Conservation (phyloP, 2,113 vertebrate genomes). For the Burhinus bistriatus region DNA sequence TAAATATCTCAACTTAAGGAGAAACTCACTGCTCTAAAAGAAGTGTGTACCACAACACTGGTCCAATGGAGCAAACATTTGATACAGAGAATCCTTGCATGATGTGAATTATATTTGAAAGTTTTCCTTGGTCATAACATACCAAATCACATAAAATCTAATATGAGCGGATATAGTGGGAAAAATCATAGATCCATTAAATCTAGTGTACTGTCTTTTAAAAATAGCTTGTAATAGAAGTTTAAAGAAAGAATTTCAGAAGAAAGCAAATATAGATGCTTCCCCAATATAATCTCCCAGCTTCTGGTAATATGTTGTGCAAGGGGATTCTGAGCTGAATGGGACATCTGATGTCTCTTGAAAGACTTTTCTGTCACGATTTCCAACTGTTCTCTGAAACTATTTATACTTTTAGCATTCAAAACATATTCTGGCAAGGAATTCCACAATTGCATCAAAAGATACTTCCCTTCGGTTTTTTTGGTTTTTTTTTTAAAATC, state of each 20-base stretch:
- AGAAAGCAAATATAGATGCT: not conserved
- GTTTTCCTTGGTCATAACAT: not conserved
- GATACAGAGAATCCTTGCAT: not conserved
- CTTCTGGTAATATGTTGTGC: not conserved
- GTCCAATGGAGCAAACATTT: not conserved
- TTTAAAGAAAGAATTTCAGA: not conserved
- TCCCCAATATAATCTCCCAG: not conserved
- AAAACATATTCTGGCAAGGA: not conserved
- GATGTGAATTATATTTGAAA: not conserved
- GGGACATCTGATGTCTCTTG: not conserved
- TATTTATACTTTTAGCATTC: not conserved
- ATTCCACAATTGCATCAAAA: not conserved
- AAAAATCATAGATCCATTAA: not conserved
- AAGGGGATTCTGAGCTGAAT: not conserved
- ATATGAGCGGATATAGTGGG: not conserved
- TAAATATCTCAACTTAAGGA: not conserved
- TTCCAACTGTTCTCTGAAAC: not conserved
- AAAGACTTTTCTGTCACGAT: not conserved
- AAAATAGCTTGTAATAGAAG: not conserved
- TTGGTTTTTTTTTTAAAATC: not conserved
- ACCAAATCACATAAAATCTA: not conserved
- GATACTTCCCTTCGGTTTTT: not conserved
- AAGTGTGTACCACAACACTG: not conserved
- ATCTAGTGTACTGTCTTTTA: not conserved
- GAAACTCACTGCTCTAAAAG: not conserved